Percentiles rank a stretch among this genome's conserved stretches.
These are phyloP conservation scores for Elegia similella DNA, from an alignment of 2,888 invertebrate genomes.

Conservation along the genomic window DNA sequence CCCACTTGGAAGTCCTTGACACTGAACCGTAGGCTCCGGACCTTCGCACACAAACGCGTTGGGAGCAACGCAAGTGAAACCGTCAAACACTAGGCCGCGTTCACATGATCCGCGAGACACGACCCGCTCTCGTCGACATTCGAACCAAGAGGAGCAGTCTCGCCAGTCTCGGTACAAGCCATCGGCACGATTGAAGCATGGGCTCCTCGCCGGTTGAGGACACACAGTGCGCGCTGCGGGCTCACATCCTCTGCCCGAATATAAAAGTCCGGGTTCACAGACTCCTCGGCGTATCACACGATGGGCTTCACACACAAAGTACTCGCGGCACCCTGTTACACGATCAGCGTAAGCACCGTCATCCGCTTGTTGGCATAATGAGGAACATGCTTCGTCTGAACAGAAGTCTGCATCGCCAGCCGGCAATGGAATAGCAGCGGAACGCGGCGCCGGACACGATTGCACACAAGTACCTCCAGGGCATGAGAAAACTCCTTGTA, in stretches of 20 bases:
- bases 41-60: slow-evolving; percentile 68
- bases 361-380: slow-evolving; percentile 71
- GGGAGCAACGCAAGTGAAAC: slow-evolving; percentile 62
- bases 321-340: slow-evolving; percentile 78
- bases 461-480: slow-evolving; percentile 43
- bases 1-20: slow-evolving; percentile 76
- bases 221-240: slow-evolving; percentile 64
- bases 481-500: slow-evolving; percentile 61
- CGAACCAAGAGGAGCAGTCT: slow-evolving; percentile 74
- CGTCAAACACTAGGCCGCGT: slow-evolving; percentile 73
- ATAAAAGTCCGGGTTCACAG: slow-evolving; percentile 76
- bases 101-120: slow-evolving; percentile 71
- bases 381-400: slow-evolving; percentile 70
- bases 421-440: slow-evolving; percentile 67
- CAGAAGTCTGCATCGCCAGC: slow-evolving; percentile 77
- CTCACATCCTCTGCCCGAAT: slow-evolving; percentile 77
- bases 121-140: slow-evolving; percentile 71
- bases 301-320: slow-evolving; percentile 79
- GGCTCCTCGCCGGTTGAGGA: slow-evolving; percentile 66
- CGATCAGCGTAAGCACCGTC: slow-evolving; percentile 82
- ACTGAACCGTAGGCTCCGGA: slow-evolving; percentile 62
- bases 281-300: slow-evolving; percentile 78
- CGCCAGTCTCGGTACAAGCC: slow-evolving; percentile 71
- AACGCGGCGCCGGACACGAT: slow-evolving; percentile 65
- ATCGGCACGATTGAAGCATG: slow-evolving; percentile 69